Evolutionary conservation across 2,113 vertebrate species (phyloP).

Genomic region (Cyanocitta stelleri): DNA sequence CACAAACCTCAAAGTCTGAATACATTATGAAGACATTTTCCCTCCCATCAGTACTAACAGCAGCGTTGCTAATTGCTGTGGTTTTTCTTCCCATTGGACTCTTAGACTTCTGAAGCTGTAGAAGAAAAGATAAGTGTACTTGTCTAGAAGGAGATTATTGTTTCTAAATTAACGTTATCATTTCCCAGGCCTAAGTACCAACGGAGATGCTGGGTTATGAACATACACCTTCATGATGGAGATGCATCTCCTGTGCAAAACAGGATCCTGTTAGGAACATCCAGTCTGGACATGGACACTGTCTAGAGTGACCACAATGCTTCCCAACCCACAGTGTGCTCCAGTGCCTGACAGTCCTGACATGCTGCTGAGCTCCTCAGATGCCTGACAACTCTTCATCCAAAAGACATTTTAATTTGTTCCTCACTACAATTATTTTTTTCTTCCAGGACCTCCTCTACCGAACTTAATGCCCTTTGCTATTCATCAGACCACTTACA

Average conservation of each 20-base stretch:
- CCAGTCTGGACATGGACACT: neutral
- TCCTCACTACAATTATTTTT: too few species aligned
- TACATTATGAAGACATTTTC: neutral
- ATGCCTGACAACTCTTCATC: neutral
- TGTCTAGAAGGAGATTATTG: neutral
- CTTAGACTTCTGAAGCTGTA: neutral
- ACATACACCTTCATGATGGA: rapidly evolving
- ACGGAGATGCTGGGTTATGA: neutral
- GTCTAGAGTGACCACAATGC: neutral
- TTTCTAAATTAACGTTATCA: neutral
- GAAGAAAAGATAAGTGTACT: neutral
- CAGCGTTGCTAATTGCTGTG: neutral
- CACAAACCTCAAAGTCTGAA: neutral
- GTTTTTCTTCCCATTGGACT: neutral
- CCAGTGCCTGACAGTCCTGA: neutral
- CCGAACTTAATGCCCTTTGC: neutral
- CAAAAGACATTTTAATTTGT: neutral
- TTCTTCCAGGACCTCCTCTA: neutral
- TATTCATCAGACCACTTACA: neutral
- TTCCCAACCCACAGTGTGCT: neutral
- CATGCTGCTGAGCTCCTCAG: neutral
- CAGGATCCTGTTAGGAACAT: neutral
- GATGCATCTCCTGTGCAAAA: neutral
- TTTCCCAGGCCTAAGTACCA: neutral
- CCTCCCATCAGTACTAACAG: neutral